These are phyloP conservation scores for Bombus picipes DNA, from an alignment of 1,140 invertebrate species.

Conservation along the genomic window DNA sequence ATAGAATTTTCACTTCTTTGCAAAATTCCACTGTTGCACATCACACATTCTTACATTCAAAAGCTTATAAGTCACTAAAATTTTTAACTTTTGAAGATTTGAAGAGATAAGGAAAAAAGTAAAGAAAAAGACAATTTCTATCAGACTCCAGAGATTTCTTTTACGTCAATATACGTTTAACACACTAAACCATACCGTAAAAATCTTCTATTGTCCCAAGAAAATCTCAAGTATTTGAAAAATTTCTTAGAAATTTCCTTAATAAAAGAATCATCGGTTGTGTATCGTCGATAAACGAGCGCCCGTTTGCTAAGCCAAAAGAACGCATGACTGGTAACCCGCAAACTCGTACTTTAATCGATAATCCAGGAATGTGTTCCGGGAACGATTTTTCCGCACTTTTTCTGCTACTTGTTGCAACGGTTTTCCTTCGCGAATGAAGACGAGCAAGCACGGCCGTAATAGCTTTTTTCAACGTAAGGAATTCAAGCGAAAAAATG, in stretches of 20 bases:
- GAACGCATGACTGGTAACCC: neutral
- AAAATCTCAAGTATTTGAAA: neutral
- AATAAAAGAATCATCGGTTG: neutral
- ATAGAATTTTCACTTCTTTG: neutral
- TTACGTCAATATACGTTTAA: neutral
- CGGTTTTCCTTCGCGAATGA: neutral
- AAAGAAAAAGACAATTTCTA: neutral
- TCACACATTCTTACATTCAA: neutral
- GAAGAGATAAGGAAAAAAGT: neutral
- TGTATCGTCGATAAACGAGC: neutral
- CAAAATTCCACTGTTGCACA: neutral
- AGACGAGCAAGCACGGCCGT: neutral
- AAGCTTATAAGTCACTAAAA: no score
- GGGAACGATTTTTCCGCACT: neutral
- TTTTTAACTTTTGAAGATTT: neutral
- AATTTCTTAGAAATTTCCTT: neutral
- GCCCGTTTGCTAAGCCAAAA: neutral
- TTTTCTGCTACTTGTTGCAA: neutral
- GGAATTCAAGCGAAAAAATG: conserved; percentile 14
- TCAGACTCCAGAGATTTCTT: neutral
- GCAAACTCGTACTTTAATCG: neutral
- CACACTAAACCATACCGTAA: neutral
- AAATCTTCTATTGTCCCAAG: neutral
- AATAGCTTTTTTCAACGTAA: neutral
- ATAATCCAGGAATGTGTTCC: conserved; percentile 8